A percentile compares a stretch with the other conserved stretches of the same genome.
phyloP scores from a whole-genome alignment of 2,797 vertebrate genomes.

The Alectoris magna region DNA sequence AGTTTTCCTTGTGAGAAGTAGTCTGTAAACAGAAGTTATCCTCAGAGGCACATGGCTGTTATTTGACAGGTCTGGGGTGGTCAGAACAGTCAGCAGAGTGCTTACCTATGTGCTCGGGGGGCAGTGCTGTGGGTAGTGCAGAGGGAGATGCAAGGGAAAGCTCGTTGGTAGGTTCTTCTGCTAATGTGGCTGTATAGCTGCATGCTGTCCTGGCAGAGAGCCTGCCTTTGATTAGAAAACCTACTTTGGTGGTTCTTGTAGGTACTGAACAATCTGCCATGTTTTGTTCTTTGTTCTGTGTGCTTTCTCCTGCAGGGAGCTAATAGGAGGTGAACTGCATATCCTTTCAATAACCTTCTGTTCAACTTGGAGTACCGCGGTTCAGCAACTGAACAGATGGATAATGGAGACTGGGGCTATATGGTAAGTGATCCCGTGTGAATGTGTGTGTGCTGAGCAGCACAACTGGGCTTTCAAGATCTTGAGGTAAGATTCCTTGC shows the following conservation, averaged over 20 bases:
- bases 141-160: not conserved
- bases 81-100: not conserved
- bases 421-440: constrained; percentile 84
- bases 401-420: constrained; percentile 99
- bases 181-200: constrained; percentile 34
- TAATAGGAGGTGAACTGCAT: constrained; percentile 31
- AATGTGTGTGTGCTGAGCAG: not conserved
- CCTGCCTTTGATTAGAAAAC: constrained; percentile 27
- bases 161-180: not conserved
- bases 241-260: constrained; percentile 14
- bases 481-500: not conserved
- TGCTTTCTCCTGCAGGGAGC: constrained; percentile 63
- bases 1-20: not conserved
- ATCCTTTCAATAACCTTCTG: constrained; percentile 62
- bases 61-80: not conserved
- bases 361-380: constrained; percentile 67
- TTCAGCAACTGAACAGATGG: constrained; percentile 86
- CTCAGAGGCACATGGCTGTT: not conserved
- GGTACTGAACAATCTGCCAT: constrained; percentile 43
- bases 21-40: not conserved
- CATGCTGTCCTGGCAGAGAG: constrained; percentile 19
- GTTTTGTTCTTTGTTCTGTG: constrained; percentile 38
- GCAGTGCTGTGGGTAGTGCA: not conserved
- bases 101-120: not conserved
- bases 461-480: not conserved